Evolutionary conservation across 1,140 invertebrate species (phyloP), one percentile per base, ranked within the genome.

Genomic region (Drosophila kanapiae): DNA sequence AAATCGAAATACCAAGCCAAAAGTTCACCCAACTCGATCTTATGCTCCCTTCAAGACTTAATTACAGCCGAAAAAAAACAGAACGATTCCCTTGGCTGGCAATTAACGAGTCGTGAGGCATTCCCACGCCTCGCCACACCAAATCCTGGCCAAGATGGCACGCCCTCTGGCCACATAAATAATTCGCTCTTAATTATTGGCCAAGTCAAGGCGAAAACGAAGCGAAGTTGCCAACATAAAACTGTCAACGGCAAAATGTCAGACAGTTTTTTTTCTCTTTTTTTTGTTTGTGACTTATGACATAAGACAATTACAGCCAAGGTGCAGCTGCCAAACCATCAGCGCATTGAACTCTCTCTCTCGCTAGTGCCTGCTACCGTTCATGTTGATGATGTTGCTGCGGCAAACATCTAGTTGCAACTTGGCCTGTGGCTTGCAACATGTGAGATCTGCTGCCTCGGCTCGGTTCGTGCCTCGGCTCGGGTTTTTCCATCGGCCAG

Each of bases 271-370:
- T 3, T 43, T 42, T 43, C 7, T 9, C 3, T 18, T 18, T 18
- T 5, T 7, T 62, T 82, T 75, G 49, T 72, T 49, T 87, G 51
- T 54, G 84, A 80, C 83, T 87, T 88, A 87, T 87, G 83, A 87
- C 83, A 87, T 87, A 86, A 80, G 83, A 78, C 82, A 80, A 84
- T 84, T 84, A 84, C 45, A 79, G 76, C 75, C 75, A 86, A 82
- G 82, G 74, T 85, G 82, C 82, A 82, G 47, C 23, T 38, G 33
- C 23, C 53, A 40, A 54, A 23, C 72, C 72, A 72, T 71, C 23
- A 54, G 67, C 48, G 33, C 75, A 78, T 76, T 78, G 76, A 78
- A 78, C 76, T 59, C 64, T 48, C 18, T 10, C 18, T n/a, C 62
- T 53, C 5, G 2, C 14, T 40, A 10, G 35, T 27, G 11, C 31